A percentile compares a stretch with the other conserved stretches of the same genome.
Conservation (phyloP, 2,113 vertebrate species). For the Excalfactoria chinensis region DNA sequence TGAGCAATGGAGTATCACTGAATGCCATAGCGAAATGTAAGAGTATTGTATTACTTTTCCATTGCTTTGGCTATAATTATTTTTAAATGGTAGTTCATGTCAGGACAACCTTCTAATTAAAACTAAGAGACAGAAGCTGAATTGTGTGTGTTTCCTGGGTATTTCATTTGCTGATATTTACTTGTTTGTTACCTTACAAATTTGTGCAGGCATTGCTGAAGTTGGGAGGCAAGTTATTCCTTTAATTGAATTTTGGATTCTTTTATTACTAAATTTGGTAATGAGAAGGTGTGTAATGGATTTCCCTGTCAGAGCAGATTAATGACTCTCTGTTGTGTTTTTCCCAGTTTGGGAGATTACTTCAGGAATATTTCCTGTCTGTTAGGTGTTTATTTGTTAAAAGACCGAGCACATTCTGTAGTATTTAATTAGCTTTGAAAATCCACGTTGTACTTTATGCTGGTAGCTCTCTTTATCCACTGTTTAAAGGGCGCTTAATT, state of each 20-base stretch:
- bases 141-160: neutral
- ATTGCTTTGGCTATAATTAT: slow-evolving; percentile 34
- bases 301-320: slow-evolving; percentile 53
- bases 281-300: slow-evolving; percentile 9
- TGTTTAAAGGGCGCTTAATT: neutral
- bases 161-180: neutral
- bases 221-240: neutral
- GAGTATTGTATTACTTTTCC: slow-evolving; percentile 40
- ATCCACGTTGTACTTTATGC: neutral
- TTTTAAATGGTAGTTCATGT: slow-evolving; percentile 44
- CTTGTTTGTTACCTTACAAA: slow-evolving; percentile 22
- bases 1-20: slow-evolving; percentile 31
- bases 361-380: neutral
- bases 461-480: neutral
- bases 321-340: neutral
- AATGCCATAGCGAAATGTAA: slow-evolving; percentile 1
- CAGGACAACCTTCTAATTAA: slow-evolving; percentile 42
- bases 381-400: slow-evolving; percentile 34
- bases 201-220: neutral
- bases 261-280: slow-evolving; percentile 44
- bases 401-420: neutral
- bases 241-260: neutral
- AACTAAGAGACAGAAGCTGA: neutral
- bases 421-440: slow-evolving; percentile 45
- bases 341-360: neutral